A percentile compares a stretch with the other conserved stretches of the same genome.
Evolutionary conservation across 2,797 vertebrate genomes (phyloP).

Genomic region (Tamandua tetradactyla): DNA sequence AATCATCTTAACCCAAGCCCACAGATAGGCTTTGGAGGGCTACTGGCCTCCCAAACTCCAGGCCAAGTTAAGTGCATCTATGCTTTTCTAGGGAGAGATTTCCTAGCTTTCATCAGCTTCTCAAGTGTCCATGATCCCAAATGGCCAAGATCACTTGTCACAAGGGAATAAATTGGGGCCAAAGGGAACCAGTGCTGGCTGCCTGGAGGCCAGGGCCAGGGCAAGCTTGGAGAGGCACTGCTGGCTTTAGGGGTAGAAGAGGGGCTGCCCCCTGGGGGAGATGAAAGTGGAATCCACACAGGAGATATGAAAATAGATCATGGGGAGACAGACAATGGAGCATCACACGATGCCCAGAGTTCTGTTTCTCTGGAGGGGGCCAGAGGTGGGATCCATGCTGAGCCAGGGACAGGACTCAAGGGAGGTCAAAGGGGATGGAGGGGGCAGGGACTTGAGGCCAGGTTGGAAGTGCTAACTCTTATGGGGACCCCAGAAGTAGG

Average conservation of each 20-base stretch:
- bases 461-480: neutral
- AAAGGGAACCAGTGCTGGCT: neutral
- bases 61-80: neutral
- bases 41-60: neutral
- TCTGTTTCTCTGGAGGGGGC: neutral
- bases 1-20: neutral
- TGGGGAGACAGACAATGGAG: neutral
- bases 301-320: neutral
- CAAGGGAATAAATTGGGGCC: neutral
- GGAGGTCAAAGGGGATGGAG: neutral
- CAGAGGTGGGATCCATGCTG: neutral
- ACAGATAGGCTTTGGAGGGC: neutral
- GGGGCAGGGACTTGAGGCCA: neutral
- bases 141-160: neutral
- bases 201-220: neutral
- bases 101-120: neutral
- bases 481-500: neutral
- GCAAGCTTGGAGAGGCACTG: neutral
- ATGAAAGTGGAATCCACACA: neutral
- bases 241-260: neutral
- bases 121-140: neutral
- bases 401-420: neutral
- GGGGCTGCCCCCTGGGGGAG: neutral
- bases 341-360: neutral
- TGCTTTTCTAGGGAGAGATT: neutral